Evolutionary conservation across 2,888 invertebrate genomes (phyloP).

Genomic region (Tiliacea citrago): DNA sequence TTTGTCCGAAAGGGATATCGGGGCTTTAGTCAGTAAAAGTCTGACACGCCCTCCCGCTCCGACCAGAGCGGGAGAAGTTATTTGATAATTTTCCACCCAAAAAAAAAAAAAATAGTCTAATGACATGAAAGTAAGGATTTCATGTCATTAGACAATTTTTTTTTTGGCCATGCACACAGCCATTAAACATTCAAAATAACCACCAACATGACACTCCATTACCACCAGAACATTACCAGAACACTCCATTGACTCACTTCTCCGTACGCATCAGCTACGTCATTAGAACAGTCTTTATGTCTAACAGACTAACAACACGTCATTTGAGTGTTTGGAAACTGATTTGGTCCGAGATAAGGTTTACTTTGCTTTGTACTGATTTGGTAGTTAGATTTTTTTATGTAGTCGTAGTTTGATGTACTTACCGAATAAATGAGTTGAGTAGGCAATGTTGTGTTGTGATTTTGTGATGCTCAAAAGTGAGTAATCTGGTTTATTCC

Average conservation of each 20-base stretch:
- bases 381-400: conserved; percentile 23
- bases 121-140: no score
- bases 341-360: conserved; percentile 51
- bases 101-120: no score
- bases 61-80: no score
- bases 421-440: not conserved
- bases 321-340: conserved; percentile 61
- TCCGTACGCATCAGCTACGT: conserved; percentile 47
- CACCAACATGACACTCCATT: conserved; percentile 34
- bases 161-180: no score
- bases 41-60: no score
- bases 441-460: conserved; percentile 1
- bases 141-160: no score
- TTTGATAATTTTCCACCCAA: no score
- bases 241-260: conserved; percentile 38
- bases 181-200: not conserved
- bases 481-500: not conserved
- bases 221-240: no score
- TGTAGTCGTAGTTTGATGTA: conserved; percentile 4
- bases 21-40: no score
- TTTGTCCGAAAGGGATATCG: no score
- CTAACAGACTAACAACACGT: conserved; percentile 43
- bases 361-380: conserved; percentile 43
- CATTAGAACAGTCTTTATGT: conserved; percentile 62
- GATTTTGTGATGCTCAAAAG: not conserved